phyloP scores from a whole-genome alignment of 2,797 vertebrate genomes.

The Halcyon chelicuti region DNA sequence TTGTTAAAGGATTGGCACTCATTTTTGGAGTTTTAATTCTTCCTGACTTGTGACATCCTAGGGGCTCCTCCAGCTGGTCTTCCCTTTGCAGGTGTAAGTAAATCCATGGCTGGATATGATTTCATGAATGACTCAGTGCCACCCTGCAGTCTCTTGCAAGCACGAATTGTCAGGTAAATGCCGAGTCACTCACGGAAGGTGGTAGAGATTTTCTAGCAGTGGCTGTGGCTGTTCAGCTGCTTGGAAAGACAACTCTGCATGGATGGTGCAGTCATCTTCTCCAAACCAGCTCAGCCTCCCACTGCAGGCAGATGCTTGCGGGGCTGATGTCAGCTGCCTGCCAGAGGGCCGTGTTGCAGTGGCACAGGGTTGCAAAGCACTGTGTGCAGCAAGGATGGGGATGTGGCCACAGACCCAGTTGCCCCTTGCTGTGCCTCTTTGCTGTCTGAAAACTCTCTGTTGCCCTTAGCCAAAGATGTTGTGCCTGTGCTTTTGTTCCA shows the following conservation, averaged over 20 bases:
- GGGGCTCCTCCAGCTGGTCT: not conserved
- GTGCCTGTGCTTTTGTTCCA: not conserved
- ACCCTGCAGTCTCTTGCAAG: not conserved
- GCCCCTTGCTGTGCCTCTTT: no score
- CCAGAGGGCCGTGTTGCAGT: not conserved
- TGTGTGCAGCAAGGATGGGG: accelerated
- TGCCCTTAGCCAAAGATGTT: not conserved
- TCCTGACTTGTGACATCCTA: not conserved
- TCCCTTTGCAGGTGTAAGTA: not conserved
- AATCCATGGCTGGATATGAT: not conserved
- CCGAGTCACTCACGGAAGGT: not conserved
- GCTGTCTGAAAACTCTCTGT: not conserved
- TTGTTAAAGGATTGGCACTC: not conserved
- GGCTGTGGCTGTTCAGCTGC: not conserved
- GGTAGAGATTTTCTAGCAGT: not conserved
- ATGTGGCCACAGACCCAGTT: no score
- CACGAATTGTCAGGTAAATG: not conserved
- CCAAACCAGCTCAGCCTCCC: not conserved
- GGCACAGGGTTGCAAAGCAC: not conserved
- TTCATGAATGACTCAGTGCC: not conserved
- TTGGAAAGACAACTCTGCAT: not conserved
- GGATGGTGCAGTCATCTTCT: accelerated
- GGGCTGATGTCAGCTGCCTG: not conserved
- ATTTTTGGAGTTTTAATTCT: not conserved
- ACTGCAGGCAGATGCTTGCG: accelerated